Base-by-base conservation (phyloP, 2,113 vertebrate genomes). In the Mungos mungo region DNA sequence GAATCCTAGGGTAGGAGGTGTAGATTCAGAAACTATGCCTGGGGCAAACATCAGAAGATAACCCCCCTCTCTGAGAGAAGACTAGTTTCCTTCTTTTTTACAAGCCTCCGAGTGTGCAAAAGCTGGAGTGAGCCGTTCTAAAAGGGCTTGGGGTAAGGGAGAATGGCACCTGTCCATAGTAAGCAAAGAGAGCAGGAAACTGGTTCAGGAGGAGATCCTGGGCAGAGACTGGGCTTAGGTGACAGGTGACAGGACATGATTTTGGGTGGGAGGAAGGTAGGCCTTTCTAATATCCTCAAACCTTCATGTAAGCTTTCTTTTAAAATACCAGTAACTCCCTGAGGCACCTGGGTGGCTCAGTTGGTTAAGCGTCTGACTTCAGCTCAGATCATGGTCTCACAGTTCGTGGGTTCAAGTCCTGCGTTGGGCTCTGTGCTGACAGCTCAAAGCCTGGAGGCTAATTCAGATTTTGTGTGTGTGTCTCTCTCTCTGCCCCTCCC, bases 131-230 rank as follows among this genome's bases (percentile, higher is more conserved):
- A 50, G 63, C 10, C 66, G 31, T 65, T 84, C 23, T 16, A 25
- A 35, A 16, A 7, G 52, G 14, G 54, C 31, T 5, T 3, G 23
- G 10, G 16, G 0, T 5, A 5, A 45, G 18, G 4, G 1, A 31
- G 18, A 41, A 38, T 5, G 50, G 5, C 11, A 35, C 4, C 47
- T n/a, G n/a, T 66, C 4, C 1, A 33, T 2, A 31, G 21, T n/a
- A 5, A 47, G 9, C 41, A n/a, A 77, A 82, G 52, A 82, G 14
- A 76, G 19, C 4, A 54, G 31, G 15, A 19, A 81, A 50, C 0
- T 25, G 33, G 8, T 35, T 38, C 27, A 80, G 38, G 11, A 60
- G 31, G 41, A 71, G 18, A 7, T 11, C 33, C 18, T 91, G 38
- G 29, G 31, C 27, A 47, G 18, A 82, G 7, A 10, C 35, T 90